Evolutionary conservation across 1,140 invertebrate species (phyloP).

Genomic region (Danaus plexippus): DNA sequence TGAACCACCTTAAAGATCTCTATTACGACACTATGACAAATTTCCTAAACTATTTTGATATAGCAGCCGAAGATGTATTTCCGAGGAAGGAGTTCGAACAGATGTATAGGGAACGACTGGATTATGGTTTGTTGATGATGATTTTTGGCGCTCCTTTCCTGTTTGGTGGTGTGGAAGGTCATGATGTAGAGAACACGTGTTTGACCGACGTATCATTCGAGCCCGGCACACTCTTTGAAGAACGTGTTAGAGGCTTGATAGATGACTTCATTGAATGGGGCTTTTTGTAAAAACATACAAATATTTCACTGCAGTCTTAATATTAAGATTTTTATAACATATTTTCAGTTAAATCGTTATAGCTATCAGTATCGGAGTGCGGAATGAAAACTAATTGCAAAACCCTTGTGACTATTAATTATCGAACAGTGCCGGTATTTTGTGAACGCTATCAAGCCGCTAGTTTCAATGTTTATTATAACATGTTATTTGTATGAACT

Average conservation of each 20-base stretch:
- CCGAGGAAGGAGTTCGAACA: slow-evolving; percentile 22
- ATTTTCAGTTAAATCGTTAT: too few relatives aligned
- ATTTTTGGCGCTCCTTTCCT: slow-evolving; percentile 18
- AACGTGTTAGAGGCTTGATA: slow-evolving; percentile 21
- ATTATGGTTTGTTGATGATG: slow-evolving; percentile 25
- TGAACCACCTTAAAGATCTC: slow-evolving; percentile 29
- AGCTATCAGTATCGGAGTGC: background rate
- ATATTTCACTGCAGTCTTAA: too few relatives aligned
- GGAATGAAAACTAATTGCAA: slow-evolving; percentile 1
- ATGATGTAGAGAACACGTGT: slow-evolving; percentile 6
- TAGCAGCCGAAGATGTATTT: slow-evolving; percentile 21
- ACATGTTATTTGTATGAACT: too few relatives aligned
- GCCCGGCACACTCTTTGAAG: slow-evolving; percentile 3
- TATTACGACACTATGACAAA: slow-evolving; percentile 30
- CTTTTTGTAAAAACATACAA: slow-evolving; percentile 15
- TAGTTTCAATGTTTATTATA: too few relatives aligned
- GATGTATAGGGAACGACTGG: slow-evolving; percentile 21
- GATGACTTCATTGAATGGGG: slow-evolving; percentile 35
- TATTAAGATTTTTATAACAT: too few relatives aligned
- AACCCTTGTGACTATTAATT: slow-evolving; percentile 2
- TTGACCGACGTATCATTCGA: too few relatives aligned
- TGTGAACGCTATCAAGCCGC: too few relatives aligned
- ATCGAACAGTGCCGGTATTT: background rate
- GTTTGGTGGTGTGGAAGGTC: slow-evolving; percentile 12
- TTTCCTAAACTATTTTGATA: slow-evolving; percentile 30